Base-by-base conservation (phyloP, 2,888 invertebrate species). In the Drepana falcataria region DNA sequence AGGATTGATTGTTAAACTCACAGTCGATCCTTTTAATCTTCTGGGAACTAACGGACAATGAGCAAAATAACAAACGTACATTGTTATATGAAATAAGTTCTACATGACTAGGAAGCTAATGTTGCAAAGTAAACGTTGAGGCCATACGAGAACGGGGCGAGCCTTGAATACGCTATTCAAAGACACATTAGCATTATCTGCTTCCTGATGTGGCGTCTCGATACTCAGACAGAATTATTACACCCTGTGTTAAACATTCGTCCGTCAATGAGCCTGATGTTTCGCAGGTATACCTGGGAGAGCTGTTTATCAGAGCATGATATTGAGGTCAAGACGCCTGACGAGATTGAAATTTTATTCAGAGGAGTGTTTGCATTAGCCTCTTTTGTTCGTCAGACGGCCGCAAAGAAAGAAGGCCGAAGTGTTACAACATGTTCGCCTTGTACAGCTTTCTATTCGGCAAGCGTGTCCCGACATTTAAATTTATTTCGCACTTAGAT, bases 381-480 rank as follows among this genome's bases (percentile, higher is more conserved):
- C 85, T 87, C 83, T 83, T 87, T 88, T 86, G 84, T 85, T 83
- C 72, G 73, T 74, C 78, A 76, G 71, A 75, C 75, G 74, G 72
- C 71, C 69, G 71, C 71, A 75, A 78, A 82, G 81, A 88, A 89
- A 90, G 88, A 90, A 90, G 90, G 91, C 85, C 90, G 85, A 67
- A 68, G 71, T 77, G 73, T 91, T 91, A 83, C 91, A 85, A 89
- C 87, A 89, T 75, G 85, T 69, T 87, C 77, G 88, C 88, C 88
- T 88, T 88, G 88, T 82, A 66, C 84, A 85, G 89, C 90, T 91
- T 91, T 91, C 91, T 91, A 91, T 85, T 87, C 79, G 70, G 79
- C 77, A 71, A 85, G 82, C 88, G 82, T 86, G 90, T 87, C 83
- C 83, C 86, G 87, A 85, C 87, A 87, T 88, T 87, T 87, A 86